Percentiles rank a stretch among this genome's conserved stretches.
Evolutionary conservation across 2,888 invertebrate species (phyloP).

Genomic region (Xestoiulus laeticollis): DNA sequence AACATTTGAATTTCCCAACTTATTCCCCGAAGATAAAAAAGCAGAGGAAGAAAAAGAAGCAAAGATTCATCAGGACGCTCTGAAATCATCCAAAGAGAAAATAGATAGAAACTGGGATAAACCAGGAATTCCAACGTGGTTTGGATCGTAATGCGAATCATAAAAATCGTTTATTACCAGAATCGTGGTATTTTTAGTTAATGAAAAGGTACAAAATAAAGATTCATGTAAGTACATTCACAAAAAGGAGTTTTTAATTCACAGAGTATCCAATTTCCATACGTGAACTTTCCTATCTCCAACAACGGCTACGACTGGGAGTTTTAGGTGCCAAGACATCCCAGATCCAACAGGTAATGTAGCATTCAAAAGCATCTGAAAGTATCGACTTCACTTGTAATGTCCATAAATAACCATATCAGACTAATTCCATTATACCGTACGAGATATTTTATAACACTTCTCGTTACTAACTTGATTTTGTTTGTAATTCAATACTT

Average conservation of each 20-base stretch:
- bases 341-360: constrained; percentile 49
- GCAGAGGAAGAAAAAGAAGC: constrained; percentile 69
- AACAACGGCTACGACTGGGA: constrained; percentile 51
- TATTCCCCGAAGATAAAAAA: constrained; percentile 68
- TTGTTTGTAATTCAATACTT: constrained; percentile 64
- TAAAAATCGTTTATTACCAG: neutral
- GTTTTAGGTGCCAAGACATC: constrained; percentile 53
- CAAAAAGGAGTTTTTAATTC: neutral
- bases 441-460: neutral
- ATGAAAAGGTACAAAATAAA: neutral
- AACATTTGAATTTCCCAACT: constrained; percentile 79
- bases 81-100: constrained; percentile 69
- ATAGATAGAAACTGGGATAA: constrained; percentile 55
- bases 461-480: constrained; percentile 42
- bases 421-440: neutral
- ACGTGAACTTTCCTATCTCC: constrained; percentile 54
- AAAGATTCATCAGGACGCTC: constrained; percentile 69
- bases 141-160: constrained; percentile 56
- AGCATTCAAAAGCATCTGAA: neutral
- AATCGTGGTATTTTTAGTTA: constrained; percentile 13
- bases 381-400: neutral
- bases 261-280: constrained; percentile 51
- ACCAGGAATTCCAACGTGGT: constrained; percentile 59
- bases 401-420: neutral
- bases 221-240: neutral